These are phyloP conservation scores for Oreohelix idahoensis DNA, from an alignment of 1,140 invertebrate species.

Conservation along the genomic window DNA sequence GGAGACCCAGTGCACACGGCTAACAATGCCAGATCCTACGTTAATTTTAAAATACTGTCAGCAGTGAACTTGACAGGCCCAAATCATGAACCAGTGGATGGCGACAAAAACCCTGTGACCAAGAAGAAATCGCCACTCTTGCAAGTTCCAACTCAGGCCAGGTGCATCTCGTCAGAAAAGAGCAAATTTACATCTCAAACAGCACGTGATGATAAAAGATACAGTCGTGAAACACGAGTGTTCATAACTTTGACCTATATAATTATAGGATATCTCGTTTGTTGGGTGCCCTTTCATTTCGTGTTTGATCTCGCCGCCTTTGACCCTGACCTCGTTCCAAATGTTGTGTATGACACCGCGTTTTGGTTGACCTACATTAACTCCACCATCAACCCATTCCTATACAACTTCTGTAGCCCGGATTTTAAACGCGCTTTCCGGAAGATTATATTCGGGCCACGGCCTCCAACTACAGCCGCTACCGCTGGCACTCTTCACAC, in stretches of 20 bases:
- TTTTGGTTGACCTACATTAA: slow-evolving; percentile 70
- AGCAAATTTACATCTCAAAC: background rate
- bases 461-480: background rate
- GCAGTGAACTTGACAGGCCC: no score
- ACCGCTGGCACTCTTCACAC: background rate
- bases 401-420: slow-evolving; percentile 67
- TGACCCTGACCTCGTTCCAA: slow-evolving; percentile 54
- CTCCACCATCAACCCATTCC: slow-evolving; percentile 68
- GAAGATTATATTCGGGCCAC: slow-evolving; percentile 47
- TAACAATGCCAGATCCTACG: no score
- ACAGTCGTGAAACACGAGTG: slow-evolving; percentile 47
- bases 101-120: no score
- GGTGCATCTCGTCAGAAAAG: background rate
- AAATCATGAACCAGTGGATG: no score
- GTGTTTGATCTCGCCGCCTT: slow-evolving; percentile 63
- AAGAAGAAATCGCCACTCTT: background rate
- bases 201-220: background rate
- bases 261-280: slow-evolving; percentile 59
- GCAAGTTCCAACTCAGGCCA: background rate
- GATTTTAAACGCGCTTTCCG: slow-evolving; percentile 62
- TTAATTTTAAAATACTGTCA: no score
- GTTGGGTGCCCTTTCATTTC: slow-evolving; percentile 68
- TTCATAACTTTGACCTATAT: slow-evolving; percentile 66
- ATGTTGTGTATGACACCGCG: slow-evolving; percentile 50
- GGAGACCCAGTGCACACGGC: no score